Base-by-base conservation (phyloP, 2,113 vertebrate species). In the Passer domesticus region DNA sequence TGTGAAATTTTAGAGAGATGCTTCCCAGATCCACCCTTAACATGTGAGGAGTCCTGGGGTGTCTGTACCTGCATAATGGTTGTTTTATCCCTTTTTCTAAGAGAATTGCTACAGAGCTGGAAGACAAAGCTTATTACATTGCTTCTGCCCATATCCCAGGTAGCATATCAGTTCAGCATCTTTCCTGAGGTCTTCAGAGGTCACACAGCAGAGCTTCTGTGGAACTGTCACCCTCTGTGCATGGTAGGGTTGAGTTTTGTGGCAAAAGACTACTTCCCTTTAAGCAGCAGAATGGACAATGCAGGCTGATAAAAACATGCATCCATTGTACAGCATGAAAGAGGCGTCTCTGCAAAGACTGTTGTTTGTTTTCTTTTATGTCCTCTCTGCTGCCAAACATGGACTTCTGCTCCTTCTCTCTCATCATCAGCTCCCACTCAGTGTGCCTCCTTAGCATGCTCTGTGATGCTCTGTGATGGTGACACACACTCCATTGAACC, bases 401-500 rank as follows among this genome's bases (percentile, higher is more conserved):
- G 77, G 67, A 39, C 63, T 84, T 91, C 63, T 85, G 77, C 59
- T 80, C 78, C 68, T 80, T 85, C 83, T 90, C 60, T 94, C 46
- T 87, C 52, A 59, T 82, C 95, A 89, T 88, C 52, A 85, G 73
- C 83, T 97, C 55, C 84, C 44, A 94, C 94, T 94, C 94, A 82
- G 92, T 87, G 63, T 39, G 91, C 69, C 60, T 96, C 79, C 79
- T 75, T 84, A 97, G 81, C 67, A 53, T 5, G 6, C 39, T 41
- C 39, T 41, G 39, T 41, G 39, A 33, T 33, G 19, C n/a, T 95
- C 89, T 94, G 39, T 68, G 74, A 92, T 49, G 64, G 86, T 96
- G 96, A 97, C 83, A 95, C 66, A 59, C 73, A 90, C 91, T 83
- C 83, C 83, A 83, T 28, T 43, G 58, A 97, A 91, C 92, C 69